phyloP scores from a whole-genome alignment of 2,113 vertebrate genomes.

The Vulpes vulpes region DNA sequence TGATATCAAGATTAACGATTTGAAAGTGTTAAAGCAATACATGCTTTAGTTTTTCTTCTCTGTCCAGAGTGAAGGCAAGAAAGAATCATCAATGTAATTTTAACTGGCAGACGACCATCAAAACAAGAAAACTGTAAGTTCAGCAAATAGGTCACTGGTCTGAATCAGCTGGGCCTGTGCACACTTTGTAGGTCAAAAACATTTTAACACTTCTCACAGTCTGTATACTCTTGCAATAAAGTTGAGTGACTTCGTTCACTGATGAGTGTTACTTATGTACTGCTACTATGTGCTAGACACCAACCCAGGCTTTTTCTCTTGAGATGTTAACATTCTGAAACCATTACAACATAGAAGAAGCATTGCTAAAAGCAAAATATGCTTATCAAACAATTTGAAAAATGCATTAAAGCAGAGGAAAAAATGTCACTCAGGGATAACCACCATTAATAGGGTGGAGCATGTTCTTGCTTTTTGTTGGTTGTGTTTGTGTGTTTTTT shows the following conservation, averaged over 20 bases:
- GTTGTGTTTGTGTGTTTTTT: neutral
- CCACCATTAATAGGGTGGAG: neutral
- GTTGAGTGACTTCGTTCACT: neutral
- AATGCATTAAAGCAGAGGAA: neutral
- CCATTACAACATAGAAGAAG: neutral
- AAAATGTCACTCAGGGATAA: neutral
- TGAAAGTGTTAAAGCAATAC: neutral
- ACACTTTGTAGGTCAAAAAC: neutral
- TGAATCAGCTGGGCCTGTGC: neutral
- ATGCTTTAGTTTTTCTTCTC: neutral
- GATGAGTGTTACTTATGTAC: neutral
- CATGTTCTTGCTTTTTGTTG: neutral
- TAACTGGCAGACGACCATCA: no score
- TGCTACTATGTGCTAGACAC: neutral
- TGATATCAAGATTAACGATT: neutral
- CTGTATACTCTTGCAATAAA: neutral
- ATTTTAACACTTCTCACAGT: neutral
- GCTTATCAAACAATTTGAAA: neutral
- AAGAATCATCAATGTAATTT: neutral
- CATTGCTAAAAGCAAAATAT: neutral
- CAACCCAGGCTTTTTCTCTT: neutral
- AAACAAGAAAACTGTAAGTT: neutral
- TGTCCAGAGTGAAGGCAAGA: neutral
- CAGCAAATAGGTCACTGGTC: neutral
- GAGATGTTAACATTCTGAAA: neutral